Percentiles rank a stretch among this genome's conserved stretches.
Evolutionary conservation across 2,888 invertebrate species (phyloP).

Genomic region (Meteorus cinctellus): DNA sequence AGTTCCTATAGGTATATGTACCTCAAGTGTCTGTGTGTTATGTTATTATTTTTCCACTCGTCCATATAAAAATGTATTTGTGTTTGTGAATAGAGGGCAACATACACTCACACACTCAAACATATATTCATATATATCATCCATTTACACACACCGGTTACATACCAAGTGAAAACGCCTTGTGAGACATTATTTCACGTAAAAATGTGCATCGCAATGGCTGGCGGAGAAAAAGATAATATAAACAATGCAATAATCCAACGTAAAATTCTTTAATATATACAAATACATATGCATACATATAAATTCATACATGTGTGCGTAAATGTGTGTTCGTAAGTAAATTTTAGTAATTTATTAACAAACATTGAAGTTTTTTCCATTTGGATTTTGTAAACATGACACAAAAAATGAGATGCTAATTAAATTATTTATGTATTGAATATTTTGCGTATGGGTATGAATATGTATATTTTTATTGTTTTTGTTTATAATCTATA

Average conservation of each 20-base stretch:
- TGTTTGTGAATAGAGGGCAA: not conserved
- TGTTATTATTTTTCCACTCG: not conserved
- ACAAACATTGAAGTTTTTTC: too few relatives aligned
- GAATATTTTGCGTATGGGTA: too few relatives aligned
- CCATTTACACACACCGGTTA: conserved; percentile 1
- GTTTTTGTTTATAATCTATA: not conserved
- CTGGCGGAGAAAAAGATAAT: not conserved
- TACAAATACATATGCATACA: not conserved
- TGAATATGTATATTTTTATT: not conserved
- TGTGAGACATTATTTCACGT: not conserved
- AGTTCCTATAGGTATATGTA: too few relatives aligned
- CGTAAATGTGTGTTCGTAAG: not conserved
- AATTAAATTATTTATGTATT: too few relatives aligned
- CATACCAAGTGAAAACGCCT: conserved; percentile 7
- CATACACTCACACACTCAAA: not conserved
- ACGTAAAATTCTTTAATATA: not conserved
- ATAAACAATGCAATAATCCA: not conserved
- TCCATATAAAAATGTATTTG: not conserved
- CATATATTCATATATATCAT: not conserved
- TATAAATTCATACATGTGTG: not conserved
- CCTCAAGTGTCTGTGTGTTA: not conserved
- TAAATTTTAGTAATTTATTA: not conserved
- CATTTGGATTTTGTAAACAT: too few relatives aligned
- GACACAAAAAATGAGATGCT: too few relatives aligned
- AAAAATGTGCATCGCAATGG: not conserved